Evolutionary conservation across 2,797 vertebrate genomes (phyloP), one percentile per base, ranked within the genome.

Genomic region (Protosalanx chinensis): DNA sequence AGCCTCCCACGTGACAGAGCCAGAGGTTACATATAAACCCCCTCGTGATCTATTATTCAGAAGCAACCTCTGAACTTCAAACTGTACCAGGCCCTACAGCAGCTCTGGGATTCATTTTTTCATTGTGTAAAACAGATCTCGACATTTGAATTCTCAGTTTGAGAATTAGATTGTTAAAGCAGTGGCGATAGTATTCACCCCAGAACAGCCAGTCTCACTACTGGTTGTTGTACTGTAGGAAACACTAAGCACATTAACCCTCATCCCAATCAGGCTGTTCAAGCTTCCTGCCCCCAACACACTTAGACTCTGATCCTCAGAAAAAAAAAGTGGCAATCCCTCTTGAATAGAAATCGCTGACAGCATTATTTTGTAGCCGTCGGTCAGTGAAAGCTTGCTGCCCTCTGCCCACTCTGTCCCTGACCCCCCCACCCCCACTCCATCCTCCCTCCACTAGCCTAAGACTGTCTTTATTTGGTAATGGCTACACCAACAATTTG

Each of bases 401-500:
- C 16, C 33, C 30, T 63, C n/a, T 35, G 4, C 12, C 41, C 32
- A 6, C 59, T 16, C 33, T 37, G 20, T 3, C 49, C 35, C 63
- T 10, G 4, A 20, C 29, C 12, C 49, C 27, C 29, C 20, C 23
- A 27, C 23, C 23, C 23, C 23, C 23, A 27, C 23, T 27, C 10
- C 37, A 10, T 23, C 29, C 65, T 49, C 20, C 8, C 46, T 57
- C 15, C 51, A 23, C 29, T 29, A 7, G 29, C 20, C 37, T 51
- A 13, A 59, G 5, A 12, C 59, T 53, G 3, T 51, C 69, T 70
- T 57, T 70, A 49, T 69, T 69, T 64, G 67, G 72, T 57, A 59
- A 58, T 64, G 67, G 72, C 35, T 30, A 51, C 16, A 30, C 35
- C 46, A 46, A 67, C 58, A 53, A 70, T 46, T 71, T 68, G 66